Evolutionary conservation across 2,888 invertebrate genomes (phyloP), one percentile per base, ranked within the genome.

Genomic region (Lasioglossum lativentre): DNA sequence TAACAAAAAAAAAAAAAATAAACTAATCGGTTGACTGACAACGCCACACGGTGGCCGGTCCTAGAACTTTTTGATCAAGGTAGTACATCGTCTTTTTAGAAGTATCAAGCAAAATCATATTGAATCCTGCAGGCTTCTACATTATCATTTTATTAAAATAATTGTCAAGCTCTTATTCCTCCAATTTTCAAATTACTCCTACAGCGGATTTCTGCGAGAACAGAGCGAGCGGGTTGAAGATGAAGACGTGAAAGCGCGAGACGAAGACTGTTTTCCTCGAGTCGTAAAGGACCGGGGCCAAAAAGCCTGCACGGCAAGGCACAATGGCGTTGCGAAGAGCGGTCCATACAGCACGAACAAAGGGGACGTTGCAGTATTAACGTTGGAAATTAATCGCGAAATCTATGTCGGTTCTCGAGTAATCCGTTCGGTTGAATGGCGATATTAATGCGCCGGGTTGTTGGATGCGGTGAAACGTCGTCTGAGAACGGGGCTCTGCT

Each of bases 371-470:
- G 19, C 38, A 4, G 40, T 74, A 45, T 82, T 70, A 40, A 52
- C 59, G 77, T 34, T n/a, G 56, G 34, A 56, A 10, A 59, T 77
- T 78, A 77, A 81, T 75, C 86, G 75, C n/a, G 16, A 71, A 76
- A 74, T 76, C 74, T 75, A 73, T 78, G 85, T 45, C 71, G 63
- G 40, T 19, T 10, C 40, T n/a, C 56, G 75, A 68, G 76, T 73
- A 77, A 85, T 84, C 79, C 85, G 47, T 79, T 87, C 77, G 82
- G 85, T 70, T 85, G 30, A 75, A 88, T 78, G 80, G 80, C 85
- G 85, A 82, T 87, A 87, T 83, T 77, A 83, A 83, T 73, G 86
- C 12, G 73, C 34, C 30, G 30, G 47, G n/a, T n/a, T n/a, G n/a
- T 30, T 30, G 75, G 59, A 52, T 30, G 59, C 23, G 34, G 30